Evolutionary conservation across 2,113 vertebrate species (phyloP).

Genomic region (Mesoclemmys tuberculata): DNA sequence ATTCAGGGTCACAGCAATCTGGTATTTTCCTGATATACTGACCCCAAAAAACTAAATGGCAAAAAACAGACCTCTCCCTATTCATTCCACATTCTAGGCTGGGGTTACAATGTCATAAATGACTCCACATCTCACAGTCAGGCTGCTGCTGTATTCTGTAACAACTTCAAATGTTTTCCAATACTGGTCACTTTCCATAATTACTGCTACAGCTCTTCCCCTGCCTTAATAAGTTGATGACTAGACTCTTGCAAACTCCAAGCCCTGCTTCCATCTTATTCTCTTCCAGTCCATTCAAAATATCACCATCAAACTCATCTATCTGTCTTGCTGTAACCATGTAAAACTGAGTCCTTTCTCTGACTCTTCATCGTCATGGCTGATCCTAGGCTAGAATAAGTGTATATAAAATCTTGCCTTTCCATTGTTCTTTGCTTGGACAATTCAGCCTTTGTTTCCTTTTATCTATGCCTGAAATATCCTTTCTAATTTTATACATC

Average conservation of each 20-base stretch:
- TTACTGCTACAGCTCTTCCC: background rate
- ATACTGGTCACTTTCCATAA: background rate
- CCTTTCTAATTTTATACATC: background rate
- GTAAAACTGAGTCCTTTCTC: background rate
- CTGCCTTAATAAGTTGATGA: background rate
- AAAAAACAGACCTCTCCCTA: background rate
- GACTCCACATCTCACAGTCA: background rate
- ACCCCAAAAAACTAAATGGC: background rate
- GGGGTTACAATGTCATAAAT: background rate
- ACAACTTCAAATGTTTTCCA: background rate
- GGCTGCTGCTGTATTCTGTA: background rate
- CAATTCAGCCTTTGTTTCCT: background rate
- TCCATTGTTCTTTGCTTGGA: background rate
- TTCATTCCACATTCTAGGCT: rapidly evolving
- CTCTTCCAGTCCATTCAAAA: background rate
- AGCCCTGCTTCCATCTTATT: background rate
- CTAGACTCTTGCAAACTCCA: background rate
- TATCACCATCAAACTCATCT: background rate
- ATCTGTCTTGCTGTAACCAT: background rate
- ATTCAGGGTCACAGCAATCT: rapidly evolving
- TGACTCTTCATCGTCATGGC: background rate
- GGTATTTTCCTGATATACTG: background rate
- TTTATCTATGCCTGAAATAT: background rate
- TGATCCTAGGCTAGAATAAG: background rate
- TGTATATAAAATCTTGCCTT: background rate